Evolutionary conservation across 2,113 vertebrate genomes (phyloP).

Genomic region (Agelaius tricolor): DNA sequence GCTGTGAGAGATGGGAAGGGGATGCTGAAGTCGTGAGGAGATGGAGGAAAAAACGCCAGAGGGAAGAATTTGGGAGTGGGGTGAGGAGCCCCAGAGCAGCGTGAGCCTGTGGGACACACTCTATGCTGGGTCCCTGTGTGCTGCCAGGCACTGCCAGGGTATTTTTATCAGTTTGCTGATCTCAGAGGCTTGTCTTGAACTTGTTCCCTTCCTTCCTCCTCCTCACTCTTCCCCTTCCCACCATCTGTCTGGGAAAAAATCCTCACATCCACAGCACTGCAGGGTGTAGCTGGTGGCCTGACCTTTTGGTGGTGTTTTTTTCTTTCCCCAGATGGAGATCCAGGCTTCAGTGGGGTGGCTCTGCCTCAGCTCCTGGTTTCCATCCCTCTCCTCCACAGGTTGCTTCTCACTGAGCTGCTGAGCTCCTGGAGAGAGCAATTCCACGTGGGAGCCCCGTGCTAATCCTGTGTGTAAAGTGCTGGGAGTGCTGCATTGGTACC

Average conservation of each 20-base stretch:
- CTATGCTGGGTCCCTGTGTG: accelerated
- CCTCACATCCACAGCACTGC: neutral
- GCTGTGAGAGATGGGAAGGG: neutral
- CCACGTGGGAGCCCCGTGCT: neutral
- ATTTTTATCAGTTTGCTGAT: neutral
- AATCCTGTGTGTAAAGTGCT: neutral
- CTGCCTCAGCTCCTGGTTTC: neutral
- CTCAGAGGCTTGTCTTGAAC: neutral
- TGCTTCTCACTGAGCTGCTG: neutral
- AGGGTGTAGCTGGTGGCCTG: neutral
- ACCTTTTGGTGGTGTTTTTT: neutral
- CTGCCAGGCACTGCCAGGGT: neutral
- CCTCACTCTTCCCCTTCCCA: neutral
- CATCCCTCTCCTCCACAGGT: neutral
- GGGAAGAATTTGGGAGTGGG: neutral
- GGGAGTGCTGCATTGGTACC: neutral
- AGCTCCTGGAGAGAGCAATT: neutral
- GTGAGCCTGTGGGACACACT: neutral
- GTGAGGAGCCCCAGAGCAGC: neutral
- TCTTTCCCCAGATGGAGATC: neutral
- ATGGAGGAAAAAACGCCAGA: accelerated
- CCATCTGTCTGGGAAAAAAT: conserved; percentile 36
- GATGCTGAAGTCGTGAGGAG: neutral
- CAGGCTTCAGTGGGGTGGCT: neutral
- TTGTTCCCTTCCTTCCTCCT: conserved; percentile 26